A percentile compares a stretch with the other conserved stretches of the same genome.
phyloP scores from a whole-genome alignment of 2,888 invertebrate genomes.

The Hemithea aestivaria region DNA sequence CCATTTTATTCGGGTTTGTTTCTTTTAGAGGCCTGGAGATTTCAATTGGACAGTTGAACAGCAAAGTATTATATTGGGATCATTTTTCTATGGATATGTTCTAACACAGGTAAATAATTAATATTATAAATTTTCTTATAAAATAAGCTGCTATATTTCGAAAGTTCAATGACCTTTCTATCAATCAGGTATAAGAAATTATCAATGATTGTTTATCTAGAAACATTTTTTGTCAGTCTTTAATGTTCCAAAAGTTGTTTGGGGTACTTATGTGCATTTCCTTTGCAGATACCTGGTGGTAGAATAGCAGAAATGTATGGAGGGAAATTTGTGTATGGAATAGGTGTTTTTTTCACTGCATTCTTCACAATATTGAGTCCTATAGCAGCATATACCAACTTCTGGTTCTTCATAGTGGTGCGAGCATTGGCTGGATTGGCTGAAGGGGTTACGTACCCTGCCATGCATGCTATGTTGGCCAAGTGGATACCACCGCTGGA shows the following conservation, averaged over 20 bases:
- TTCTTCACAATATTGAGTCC: conserved; percentile 91
- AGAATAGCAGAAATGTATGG: conserved; percentile 91
- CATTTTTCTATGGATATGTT: conserved; percentile 92
- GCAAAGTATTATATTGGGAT: conserved; percentile 89
- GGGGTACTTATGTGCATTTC: too few species aligned
- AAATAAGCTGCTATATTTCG: too few species aligned
- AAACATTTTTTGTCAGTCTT: too few species aligned
- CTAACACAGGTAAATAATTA: conserved; percentile 81
- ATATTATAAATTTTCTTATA: background rate
- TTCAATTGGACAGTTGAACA: conserved; percentile 89
- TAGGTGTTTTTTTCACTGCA: conserved; percentile 89
- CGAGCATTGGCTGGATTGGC: conserved; percentile 90
- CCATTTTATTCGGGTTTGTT: too few species aligned
- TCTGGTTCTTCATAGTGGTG: conserved; percentile 85
- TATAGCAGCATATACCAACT: conserved; percentile 84
- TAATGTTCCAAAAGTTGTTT: too few species aligned
- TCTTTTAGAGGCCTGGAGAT: conserved; percentile 82
- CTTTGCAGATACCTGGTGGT: conserved; percentile 82
- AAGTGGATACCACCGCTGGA: conserved; percentile 96
- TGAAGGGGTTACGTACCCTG: conserved; percentile 95
- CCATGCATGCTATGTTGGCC: conserved; percentile 95
- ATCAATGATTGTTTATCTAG: too few species aligned
- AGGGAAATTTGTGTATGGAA: conserved; percentile 91
- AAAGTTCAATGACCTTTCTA: too few species aligned
- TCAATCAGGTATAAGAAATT: too few species aligned